These are phyloP conservation scores for Columba guinea DNA, from an alignment of 2,797 vertebrate genomes.

Conservation along the genomic window DNA sequence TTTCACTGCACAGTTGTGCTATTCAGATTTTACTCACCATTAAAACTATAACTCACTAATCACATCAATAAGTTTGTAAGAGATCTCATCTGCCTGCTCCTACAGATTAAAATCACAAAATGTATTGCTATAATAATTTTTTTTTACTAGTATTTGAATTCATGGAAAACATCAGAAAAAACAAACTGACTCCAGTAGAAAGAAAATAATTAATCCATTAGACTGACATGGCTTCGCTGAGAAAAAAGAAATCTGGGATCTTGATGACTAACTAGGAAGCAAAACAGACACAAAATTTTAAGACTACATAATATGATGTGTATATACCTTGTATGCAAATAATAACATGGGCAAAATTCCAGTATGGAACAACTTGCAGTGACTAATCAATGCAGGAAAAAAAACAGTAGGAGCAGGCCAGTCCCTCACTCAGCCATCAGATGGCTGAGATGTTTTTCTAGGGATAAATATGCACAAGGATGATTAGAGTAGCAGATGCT, in stretches of 20 bases:
- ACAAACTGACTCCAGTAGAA: not conserved
- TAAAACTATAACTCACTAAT: not conserved
- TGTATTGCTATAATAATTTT: not conserved
- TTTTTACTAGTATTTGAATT: not conserved
- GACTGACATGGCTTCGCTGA: not conserved
- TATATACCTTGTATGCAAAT: conserved; percentile 53
- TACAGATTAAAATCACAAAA: not conserved
- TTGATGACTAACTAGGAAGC: not conserved
- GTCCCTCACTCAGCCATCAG: conserved; percentile 23
- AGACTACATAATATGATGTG: not conserved
- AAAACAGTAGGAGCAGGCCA: not conserved
- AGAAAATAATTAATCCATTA: not conserved
- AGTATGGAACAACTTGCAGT: not conserved
- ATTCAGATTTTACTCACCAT: conserved; percentile 3
- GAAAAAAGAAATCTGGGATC: not conserved
- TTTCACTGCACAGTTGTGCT: not conserved
- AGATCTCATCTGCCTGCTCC: not conserved
- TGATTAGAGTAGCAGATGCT: conserved; percentile 47
- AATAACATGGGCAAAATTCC: conserved; percentile 29
- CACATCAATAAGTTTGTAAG: not conserved
- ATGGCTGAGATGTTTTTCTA: conserved; percentile 36
- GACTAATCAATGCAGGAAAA: conserved; percentile 8
- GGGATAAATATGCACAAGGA: conserved; percentile 40
- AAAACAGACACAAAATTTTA: not conserved
- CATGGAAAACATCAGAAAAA: not conserved